These are phyloP conservation scores for Cotesia glomerata DNA, from an alignment of 1,140 invertebrate genomes.

Conservation along the genomic window DNA sequence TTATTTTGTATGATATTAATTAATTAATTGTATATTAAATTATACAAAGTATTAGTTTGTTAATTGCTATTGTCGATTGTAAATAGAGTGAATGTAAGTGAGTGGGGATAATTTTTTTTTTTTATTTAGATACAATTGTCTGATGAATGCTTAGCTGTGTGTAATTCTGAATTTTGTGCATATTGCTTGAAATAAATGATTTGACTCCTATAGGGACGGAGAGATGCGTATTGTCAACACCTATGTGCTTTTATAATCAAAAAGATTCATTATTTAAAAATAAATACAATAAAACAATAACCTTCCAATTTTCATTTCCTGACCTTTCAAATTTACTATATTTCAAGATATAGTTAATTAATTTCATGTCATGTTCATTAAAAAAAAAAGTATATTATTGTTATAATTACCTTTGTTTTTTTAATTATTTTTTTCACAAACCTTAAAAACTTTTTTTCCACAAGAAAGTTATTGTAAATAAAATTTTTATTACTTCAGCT, in stretches of 20 bases:
- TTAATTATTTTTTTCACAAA: too few species aligned
- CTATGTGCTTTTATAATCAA: conserved; percentile 8
- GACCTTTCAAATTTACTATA: too few species aligned
- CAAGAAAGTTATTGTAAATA: too few species aligned
- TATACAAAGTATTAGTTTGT: neutral
- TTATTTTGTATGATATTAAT: conserved; percentile 3
- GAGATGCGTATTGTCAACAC: neutral
- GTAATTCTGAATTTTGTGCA: conserved; percentile 46
- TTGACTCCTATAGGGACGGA: neutral
- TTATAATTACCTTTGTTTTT: too few species aligned
- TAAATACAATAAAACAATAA: too few species aligned
- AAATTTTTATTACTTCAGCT: too few species aligned
- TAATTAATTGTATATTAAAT: too few species aligned
- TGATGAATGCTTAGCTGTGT: conserved; percentile 59
- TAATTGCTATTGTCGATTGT: neutral
- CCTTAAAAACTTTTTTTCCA: too few species aligned
- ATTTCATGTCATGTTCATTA: too few species aligned
- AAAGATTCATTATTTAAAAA: neutral
- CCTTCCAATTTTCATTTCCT: too few species aligned
- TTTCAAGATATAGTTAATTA: too few species aligned
- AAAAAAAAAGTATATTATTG: too few species aligned
- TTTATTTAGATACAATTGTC: conserved; percentile 46
- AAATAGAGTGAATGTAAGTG: neutral
- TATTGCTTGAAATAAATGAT: conserved; percentile 1
- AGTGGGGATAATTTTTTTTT: conserved; percentile 12